Base-by-base conservation (phyloP, 2,888 invertebrate genomes). In the Thyatira batis region DNA sequence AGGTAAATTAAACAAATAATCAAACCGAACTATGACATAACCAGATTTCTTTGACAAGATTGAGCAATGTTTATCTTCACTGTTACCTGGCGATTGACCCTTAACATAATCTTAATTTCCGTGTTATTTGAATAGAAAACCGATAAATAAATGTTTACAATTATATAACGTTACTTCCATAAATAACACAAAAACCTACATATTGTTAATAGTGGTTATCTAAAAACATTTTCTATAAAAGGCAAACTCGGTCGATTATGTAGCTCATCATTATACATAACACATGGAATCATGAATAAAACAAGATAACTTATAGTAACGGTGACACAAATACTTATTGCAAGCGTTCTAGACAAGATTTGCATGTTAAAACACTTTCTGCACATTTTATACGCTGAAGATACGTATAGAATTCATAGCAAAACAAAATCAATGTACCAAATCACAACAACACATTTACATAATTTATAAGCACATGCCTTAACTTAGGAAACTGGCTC, bases 1-100 rank as follows among this genome's bases (percentile, higher is more conserved):
- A 93, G 95, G 95, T 95, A 70, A 49, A 17, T 39, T 20, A 27
- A 43, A 20, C 10, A 25, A 13, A n/a, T 11, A 39, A 20, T 28
- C 9, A 17, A 39, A 8, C 6, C 39, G 13, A 39, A 39, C 8
- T 17, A 5, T n/a, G 17, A 39, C 13, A 39, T 39, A 2, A 17
- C 13, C 17, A 17, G 1, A 39, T 4, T 13, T n/a, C n/a, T 13
- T n/a, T 6, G 11, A n/a, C 30, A 5, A 13, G 33, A 33, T 33
- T 13, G 5, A 13, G n/a, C 30, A 30, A 30, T n/a, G n/a, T 30
- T 33, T 33, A 4, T 33, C 6, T 11, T 33, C 1, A 1, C 33
- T 33, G 11, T 30, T 33, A 5, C 39, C 39, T 17, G 39, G 39
- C n/a, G 13, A 39, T 6, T 39, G 39, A 39, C 13, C 17, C 39